Evolutionary conservation across 2,888 invertebrate species (phyloP), one percentile per base, ranked within the genome.

Genomic region (Drosophila meridionalis): DNA sequence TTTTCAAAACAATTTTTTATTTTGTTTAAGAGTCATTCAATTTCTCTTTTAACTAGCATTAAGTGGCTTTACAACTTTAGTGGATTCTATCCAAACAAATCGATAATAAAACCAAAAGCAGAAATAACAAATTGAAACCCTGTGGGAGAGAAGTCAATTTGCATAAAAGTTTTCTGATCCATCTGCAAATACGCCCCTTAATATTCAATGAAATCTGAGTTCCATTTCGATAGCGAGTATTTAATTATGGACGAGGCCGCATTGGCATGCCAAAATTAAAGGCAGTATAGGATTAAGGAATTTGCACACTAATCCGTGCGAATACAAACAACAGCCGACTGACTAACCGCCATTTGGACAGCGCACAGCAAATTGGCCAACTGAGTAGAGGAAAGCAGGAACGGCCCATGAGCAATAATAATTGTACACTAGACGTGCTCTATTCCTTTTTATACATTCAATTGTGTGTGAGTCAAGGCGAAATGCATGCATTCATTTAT

Each of bases 251-350:
- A 28, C 32, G 28, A 56, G 43, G 11, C 50, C 53, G 61, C 73
- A 67, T 61, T 74, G 63, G 60, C 71, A 69, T 76, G 80, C 43
- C 59, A 38, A 20, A 55, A 43, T 56, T 28, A 8, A 45, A 61
- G 65, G 55, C 70, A 0, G 65, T 0, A n/a, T 45, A 64, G 73
- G 88, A 88, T 88, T 86, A 86, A 80, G 88, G 88, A 84, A 84
- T 88, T 84, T 88, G 80, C 77, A 61, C 43, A 45, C 66, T 78
- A 86, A 84, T 83, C 88, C 88, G 32, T 34, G 78, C 59, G 74
- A 86, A 76, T 45, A 52, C 55, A 69, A 73, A 66, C 60, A 63
- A 73, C 62, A 60, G 59, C 43, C 68, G 38, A 55, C 61, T 84
- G 83, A 87, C 87, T 85, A 87, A 83, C 85, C 87, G 76, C 87